Evolutionary conservation across 2,797 vertebrate species (phyloP).

Genomic region (Macrochelys suwanniensis): DNA sequence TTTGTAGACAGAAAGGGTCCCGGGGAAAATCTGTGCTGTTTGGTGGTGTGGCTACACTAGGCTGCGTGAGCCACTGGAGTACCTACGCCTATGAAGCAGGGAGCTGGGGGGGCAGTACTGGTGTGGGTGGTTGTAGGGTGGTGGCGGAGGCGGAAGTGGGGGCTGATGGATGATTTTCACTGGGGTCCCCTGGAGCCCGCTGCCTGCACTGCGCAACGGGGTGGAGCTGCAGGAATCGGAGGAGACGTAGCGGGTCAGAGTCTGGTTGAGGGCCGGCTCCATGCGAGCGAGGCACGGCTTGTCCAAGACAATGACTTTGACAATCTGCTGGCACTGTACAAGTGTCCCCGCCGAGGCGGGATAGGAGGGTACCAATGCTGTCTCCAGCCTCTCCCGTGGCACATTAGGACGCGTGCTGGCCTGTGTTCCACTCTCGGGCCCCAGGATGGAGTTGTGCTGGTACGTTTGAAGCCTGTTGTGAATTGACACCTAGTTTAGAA

Average conservation of each 20-base stretch:
- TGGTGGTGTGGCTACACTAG: constrained; percentile 86
- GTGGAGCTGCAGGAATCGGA: constrained; percentile 91
- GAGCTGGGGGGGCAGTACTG: constrained; percentile 96
- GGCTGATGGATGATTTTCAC: constrained; percentile 89
- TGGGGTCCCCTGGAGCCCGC: constrained; percentile 84
- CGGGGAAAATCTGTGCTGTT: constrained; percentile 72
- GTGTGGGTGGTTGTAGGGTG: constrained; percentile 97
- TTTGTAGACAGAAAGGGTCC: constrained; percentile 75
- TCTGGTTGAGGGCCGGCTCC: constrained; percentile 96
- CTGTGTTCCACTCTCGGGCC: constrained; percentile 89
- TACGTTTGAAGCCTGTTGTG: constrained; percentile 99
- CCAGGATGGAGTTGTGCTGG: constrained; percentile 92
- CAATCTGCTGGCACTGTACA: constrained; percentile 99
- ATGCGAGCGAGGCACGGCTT: constrained; percentile 94
- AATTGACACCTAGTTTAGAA: constrained; percentile 99
- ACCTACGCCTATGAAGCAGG: constrained; percentile 92
- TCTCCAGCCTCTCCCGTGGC: constrained; percentile 83
- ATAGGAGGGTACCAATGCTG: constrained; percentile 85
- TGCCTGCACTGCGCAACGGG: constrained; percentile 85
- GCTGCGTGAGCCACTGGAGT: constrained; percentile 96
- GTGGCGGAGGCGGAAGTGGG: constrained; percentile 94
- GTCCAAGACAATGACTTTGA: constrained; percentile 99
- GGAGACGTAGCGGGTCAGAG: constrained; percentile 93
- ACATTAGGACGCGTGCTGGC: constrained; percentile 89
- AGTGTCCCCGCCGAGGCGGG: constrained; percentile 91